phyloP scores from a whole-genome alignment of 2,797 vertebrate species.

The Gymnopithys bicolor region DNA sequence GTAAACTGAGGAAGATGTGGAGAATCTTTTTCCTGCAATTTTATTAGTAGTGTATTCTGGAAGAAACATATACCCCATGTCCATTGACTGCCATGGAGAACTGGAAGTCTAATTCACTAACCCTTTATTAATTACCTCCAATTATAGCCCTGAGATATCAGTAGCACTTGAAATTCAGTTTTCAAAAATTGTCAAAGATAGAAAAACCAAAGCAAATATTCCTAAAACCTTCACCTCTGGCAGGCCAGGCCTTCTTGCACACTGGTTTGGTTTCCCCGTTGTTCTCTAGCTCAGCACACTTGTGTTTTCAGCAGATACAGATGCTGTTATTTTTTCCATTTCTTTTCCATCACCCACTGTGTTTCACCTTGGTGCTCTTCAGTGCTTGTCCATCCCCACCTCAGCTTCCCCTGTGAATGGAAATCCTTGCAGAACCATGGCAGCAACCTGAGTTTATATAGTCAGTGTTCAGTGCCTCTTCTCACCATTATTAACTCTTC shows the following conservation, averaged over 20 bases:
- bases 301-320: neutral
- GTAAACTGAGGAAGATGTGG: neutral
- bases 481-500: neutral
- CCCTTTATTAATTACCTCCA: neutral
- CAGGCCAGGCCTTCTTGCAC: neutral
- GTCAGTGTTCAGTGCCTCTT: neutral
- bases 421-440: neutral
- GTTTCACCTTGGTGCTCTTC: neutral
- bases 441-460: neutral
- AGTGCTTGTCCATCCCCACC: neutral
- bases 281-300: neutral
- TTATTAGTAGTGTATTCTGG: neutral
- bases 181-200: neutral
- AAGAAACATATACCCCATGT: neutral
- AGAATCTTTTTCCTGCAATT: neutral
- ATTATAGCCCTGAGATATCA: neutral
- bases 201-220: neutral
- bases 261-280: neutral
- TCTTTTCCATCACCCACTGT: neutral
- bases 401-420: neutral
- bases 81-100: neutral
- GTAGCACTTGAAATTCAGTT: neutral
- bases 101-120: neutral
- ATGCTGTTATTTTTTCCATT: accelerated
- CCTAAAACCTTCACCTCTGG: neutral